Evolutionary conservation across 2,888 invertebrate genomes (phyloP).

Genomic region (Linnaemya vulpina): DNA sequence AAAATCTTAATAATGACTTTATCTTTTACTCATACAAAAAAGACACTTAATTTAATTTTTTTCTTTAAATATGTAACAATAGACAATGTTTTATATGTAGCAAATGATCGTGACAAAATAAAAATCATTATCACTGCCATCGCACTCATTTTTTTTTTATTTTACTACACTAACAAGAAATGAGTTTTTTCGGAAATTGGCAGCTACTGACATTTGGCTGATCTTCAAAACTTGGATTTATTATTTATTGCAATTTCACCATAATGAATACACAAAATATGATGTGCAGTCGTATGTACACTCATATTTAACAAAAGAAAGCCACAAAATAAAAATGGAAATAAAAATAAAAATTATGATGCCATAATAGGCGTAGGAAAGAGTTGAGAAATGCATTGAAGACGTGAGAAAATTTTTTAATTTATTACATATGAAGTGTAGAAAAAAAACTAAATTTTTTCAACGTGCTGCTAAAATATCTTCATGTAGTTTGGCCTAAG

Average conservation of each 20-base stretch:
- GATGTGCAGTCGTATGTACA: neutral
- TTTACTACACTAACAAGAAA: constrained; percentile 4
- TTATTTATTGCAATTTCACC: constrained; percentile 47
- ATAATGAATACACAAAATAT: constrained; percentile 24
- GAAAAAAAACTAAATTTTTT: constrained; percentile 55
- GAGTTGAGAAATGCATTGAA: constrained; percentile 52
- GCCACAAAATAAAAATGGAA: constrained; percentile 16
- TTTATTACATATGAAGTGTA: constrained; percentile 62
- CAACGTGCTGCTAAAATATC: constrained; percentile 18
- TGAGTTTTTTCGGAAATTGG: constrained; percentile 60
- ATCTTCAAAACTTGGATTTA: constrained; percentile 49
- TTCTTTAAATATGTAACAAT: no score
- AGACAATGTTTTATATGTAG: neutral
- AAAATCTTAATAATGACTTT: no score
- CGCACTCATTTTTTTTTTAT: constrained; percentile 1
- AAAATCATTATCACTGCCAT: constrained; percentile 15
- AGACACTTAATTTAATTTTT: no score
- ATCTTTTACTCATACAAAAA: no score
- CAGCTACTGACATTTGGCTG: constrained; percentile 66
- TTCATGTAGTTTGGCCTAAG: neutral
- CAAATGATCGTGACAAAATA: neutral
- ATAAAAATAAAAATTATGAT: constrained; percentile 49
- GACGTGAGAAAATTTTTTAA: constrained; percentile 69
- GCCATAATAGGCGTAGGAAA: constrained; percentile 66
- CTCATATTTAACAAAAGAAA: constrained; percentile 40